phyloP scores from a whole-genome alignment of 2,113 vertebrate genomes.

The Neodontobutis hainanensis region DNA sequence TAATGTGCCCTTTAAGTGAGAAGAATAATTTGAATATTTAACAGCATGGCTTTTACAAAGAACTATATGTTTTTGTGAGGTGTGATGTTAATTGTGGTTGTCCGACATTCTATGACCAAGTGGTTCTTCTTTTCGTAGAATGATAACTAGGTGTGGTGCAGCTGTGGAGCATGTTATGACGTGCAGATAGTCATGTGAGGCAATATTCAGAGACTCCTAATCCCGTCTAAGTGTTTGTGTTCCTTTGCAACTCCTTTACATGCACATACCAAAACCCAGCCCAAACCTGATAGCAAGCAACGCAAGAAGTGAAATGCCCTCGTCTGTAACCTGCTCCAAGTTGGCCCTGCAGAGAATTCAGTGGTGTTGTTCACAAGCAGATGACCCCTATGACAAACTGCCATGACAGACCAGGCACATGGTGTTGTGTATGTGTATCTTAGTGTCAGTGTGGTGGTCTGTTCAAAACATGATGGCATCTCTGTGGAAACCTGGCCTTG shows the following conservation, averaged over 20 bases:
- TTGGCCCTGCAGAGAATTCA: conserved; percentile 12
- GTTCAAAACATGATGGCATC: not conserved
- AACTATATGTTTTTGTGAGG: not conserved
- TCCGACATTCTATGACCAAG: not conserved
- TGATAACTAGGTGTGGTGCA: conserved; percentile 18
- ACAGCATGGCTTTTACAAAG: too few species aligned
- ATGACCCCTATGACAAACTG: conserved; percentile 30
- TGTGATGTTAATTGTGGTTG: not conserved
- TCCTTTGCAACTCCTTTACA: conserved; percentile 8
- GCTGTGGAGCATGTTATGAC: conserved; percentile 21
- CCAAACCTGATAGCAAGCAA: not conserved
- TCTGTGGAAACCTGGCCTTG: not conserved
- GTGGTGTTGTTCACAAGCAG: conserved; percentile 36
- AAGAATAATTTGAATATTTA: too few species aligned
- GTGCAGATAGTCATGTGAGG: conserved; percentile 6
- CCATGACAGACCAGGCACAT: conserved; percentile 48
- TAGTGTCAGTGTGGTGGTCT: not conserved
- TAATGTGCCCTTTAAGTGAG: too few species aligned
- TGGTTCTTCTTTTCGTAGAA: not conserved
- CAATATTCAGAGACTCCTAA: not conserved
- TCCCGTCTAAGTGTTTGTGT: conserved; percentile 3
- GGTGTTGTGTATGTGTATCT: conserved; percentile 14
- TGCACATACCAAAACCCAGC: not conserved
- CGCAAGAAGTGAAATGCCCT: conserved; percentile 1
- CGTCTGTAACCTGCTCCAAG: not conserved